These are phyloP conservation scores for Spinus olivaceus DNA, from an alignment of 2,797 vertebrate species.

Conservation along the genomic window DNA sequence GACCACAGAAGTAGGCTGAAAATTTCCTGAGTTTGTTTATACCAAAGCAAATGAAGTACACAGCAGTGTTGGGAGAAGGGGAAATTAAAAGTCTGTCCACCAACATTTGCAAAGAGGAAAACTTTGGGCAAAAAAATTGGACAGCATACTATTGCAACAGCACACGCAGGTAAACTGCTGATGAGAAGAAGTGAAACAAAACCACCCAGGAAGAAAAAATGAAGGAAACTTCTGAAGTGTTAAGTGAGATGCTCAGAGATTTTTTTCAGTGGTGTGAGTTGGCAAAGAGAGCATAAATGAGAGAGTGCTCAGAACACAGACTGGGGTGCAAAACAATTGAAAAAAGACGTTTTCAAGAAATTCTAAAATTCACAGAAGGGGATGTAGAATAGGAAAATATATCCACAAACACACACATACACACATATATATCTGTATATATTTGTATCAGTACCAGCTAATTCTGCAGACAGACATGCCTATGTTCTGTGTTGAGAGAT, in stretches of 20 bases:
- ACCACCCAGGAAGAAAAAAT: background rate
- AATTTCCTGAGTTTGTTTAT: background rate
- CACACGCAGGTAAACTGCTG: background rate
- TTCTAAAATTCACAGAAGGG: background rate
- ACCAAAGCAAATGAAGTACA: background rate
- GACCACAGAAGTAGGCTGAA: background rate
- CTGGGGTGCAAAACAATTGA: background rate
- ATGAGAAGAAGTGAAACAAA: background rate
- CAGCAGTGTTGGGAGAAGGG: background rate
- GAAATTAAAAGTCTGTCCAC: background rate
- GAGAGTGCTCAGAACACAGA: background rate
- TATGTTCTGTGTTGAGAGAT: background rate
- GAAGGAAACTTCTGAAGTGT: background rate
- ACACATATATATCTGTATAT: rapidly evolving
- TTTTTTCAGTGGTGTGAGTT: background rate
- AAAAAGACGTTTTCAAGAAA: background rate
- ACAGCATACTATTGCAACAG: background rate
- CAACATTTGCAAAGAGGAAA: background rate
- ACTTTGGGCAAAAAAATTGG: rapidly evolving
- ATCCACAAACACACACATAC: rapidly evolving
- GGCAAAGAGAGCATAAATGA: background rate
- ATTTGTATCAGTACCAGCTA: background rate
- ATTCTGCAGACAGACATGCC: background rate
- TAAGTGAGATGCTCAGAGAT: background rate
- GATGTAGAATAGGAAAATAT: background rate